Base-by-base conservation (phyloP, 2,888 invertebrate species). In the Isoperla grammatica region DNA sequence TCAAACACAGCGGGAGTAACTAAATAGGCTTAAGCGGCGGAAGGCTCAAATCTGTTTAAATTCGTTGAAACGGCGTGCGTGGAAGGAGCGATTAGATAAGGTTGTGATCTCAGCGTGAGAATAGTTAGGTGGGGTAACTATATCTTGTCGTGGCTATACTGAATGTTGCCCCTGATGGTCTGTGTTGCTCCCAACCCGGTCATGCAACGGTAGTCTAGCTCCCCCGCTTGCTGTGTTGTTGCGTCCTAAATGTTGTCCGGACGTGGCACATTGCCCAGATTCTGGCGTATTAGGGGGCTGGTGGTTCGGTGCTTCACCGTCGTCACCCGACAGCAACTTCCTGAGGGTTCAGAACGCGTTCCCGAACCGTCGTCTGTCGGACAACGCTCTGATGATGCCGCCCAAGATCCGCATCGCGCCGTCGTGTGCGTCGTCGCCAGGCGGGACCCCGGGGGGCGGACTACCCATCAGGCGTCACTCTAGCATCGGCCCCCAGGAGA, bases 351-450 rank as follows among this genome's bases (percentile, higher is more conserved):
- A 85, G 62, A 86, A 79, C 71, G 76, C 79, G 6, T 88, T 92
- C 73, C 90, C 91, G 56, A 91, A 86, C 72, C 85, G 94, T 57
- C 86, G 95, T 56, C 82, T 94, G 58, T 94, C 93, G 20, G 95
- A 95, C 76, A 95, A 95, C 73, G 92, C 93, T 50, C 77, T 94
- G 71, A 90, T 92, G 87, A 89, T 90, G 64, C 72, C 76, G 11
- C 91, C 93, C 39, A 91, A 91, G 76, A 92, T 91, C 66, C 85
- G 89, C 56, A 87, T 94, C 62, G 91, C 91, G 0, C 91, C 91
- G 9, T 93, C 92, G 13, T 91, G 91, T 73, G 89, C 91, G 11
- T 90, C 91, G 2, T 91, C 91, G 1, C 87, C 87, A 0, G 85
- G 84, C 65, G 82, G 73, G 65, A 82, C 74, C 1, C 87, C 90